Evolutionary conservation across 2,888 invertebrate genomes (phyloP).

Genomic region (Meta bourneti): DNA sequence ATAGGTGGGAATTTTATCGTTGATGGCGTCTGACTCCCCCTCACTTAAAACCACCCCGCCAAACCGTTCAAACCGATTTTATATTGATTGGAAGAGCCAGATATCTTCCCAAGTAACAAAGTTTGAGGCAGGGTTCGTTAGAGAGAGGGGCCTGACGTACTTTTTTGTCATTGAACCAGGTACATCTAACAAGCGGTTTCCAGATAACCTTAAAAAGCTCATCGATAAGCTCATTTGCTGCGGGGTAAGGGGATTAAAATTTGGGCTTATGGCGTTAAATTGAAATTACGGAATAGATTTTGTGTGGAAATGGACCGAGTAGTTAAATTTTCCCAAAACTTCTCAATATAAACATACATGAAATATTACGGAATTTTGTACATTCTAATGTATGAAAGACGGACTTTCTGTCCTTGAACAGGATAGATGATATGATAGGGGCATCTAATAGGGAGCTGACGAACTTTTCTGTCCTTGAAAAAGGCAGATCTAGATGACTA

Average conservation of each 20-base stretch:
- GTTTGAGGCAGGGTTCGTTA: slow-evolving; percentile 61
- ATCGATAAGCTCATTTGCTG: slow-evolving; percentile 41
- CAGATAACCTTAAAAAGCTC: slow-evolving; percentile 38
- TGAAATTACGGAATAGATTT: slow-evolving; percentile 33
- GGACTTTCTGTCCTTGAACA: no score
- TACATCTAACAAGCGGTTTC: slow-evolving; percentile 8
- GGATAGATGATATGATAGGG: no score
- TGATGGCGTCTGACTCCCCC: slow-evolving; percentile 27
- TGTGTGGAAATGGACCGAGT: neutral
- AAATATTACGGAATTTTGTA: no score
- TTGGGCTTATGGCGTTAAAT: neutral
- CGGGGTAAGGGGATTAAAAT: slow-evolving; percentile 35
- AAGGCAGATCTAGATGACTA: no score
- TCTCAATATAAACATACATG: no score
- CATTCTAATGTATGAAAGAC: no score
- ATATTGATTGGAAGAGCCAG: slow-evolving; percentile 56
- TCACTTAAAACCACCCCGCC: slow-evolving; percentile 28
- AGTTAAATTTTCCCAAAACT: neutral
- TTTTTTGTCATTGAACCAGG: slow-evolving; percentile 5
- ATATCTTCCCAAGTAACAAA: slow-evolving; percentile 42
- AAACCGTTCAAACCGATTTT: slow-evolving; percentile 49
- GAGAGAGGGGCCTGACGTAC: neutral
- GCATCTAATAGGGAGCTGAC: no score
- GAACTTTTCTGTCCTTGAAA: no score
- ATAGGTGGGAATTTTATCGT: slow-evolving; percentile 64